Evolutionary conservation across 2,888 invertebrate species (phyloP).

Genomic region (Antitype chi): DNA sequence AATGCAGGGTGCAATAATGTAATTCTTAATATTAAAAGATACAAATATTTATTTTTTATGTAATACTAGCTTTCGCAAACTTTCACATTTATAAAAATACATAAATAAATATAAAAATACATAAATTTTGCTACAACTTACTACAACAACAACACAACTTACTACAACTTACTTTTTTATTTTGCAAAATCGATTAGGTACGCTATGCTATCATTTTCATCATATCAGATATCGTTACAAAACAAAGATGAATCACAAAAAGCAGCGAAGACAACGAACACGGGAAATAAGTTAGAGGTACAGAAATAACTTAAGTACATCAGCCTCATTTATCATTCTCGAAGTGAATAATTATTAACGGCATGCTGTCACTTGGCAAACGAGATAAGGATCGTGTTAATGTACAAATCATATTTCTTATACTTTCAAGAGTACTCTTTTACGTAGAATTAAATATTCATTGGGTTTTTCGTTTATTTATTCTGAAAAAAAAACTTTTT

Average conservation of each 20-base stretch:
- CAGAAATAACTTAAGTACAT: constrained; percentile 49
- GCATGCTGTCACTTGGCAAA: constrained; percentile 60
- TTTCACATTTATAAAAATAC: too few species aligned
- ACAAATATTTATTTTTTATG: background rate
- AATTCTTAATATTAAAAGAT: background rate
- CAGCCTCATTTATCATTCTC: constrained; percentile 62
- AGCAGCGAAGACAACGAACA: constrained; percentile 30
- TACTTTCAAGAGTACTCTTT: constrained; percentile 12
- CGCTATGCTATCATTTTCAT: constrained; percentile 5
- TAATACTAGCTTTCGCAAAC: too few species aligned
- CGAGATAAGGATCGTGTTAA: constrained; percentile 44
- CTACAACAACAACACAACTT: too few species aligned
- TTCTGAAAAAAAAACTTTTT: background rate
- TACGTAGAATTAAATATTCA: background rate
- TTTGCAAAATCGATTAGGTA: too few species aligned
- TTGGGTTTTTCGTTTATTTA: background rate
- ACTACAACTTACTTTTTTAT: too few species aligned
- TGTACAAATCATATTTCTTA: constrained; percentile 40
- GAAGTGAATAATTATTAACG: constrained; percentile 54
- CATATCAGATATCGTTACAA: constrained; percentile 47
- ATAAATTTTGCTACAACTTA: too few species aligned
- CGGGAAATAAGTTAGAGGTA: constrained; percentile 40
- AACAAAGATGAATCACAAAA: constrained; percentile 58
- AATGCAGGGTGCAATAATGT: background rate
- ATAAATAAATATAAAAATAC: too few species aligned